These are phyloP conservation scores for Cyclina sinensis DNA, from an alignment of 1,140 invertebrate species.

Conservation along the genomic window DNA sequence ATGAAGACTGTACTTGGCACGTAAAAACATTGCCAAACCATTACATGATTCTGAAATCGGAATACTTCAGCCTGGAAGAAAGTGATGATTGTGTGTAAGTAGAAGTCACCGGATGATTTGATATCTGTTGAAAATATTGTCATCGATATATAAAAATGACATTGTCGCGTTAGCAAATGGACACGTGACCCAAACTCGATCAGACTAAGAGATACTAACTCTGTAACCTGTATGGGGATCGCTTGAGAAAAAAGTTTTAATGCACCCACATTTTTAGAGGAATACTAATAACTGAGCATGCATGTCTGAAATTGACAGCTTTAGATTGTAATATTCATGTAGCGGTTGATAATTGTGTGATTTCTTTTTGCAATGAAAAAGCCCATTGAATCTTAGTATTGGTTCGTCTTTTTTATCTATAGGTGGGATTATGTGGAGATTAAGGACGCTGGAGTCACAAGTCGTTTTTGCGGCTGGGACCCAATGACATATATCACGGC, in stretches of 20 bases:
- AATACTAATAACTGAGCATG: no score
- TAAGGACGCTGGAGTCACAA: not conserved
- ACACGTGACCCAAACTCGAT: not conserved
- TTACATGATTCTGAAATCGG: not conserved
- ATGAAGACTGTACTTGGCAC: slow-evolving; percentile 16
- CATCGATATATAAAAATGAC: no score
- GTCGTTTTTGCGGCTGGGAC: not conserved
- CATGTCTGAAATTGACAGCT: no score
- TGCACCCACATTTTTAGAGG: no score
- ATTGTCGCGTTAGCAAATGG: no score
- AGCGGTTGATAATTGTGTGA: not conserved
- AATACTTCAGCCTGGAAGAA: not conserved
- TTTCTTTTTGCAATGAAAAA: not conserved
- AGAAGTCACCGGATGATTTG: not conserved
- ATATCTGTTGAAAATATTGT: not conserved
- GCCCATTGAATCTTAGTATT: not conserved
- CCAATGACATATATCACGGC: not conserved
- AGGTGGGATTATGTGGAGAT: slow-evolving; percentile 14
- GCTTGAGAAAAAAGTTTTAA: no score
- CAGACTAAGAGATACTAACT: no score
- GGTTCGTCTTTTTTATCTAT: no score
- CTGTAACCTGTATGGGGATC: no score
- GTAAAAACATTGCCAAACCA: not conserved
- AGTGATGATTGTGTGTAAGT: slow-evolving; percentile 24
- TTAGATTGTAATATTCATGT: no score